Base-by-base conservation (phyloP, 2,888 invertebrate species). In the Steinernema carpocapsae region DNA sequence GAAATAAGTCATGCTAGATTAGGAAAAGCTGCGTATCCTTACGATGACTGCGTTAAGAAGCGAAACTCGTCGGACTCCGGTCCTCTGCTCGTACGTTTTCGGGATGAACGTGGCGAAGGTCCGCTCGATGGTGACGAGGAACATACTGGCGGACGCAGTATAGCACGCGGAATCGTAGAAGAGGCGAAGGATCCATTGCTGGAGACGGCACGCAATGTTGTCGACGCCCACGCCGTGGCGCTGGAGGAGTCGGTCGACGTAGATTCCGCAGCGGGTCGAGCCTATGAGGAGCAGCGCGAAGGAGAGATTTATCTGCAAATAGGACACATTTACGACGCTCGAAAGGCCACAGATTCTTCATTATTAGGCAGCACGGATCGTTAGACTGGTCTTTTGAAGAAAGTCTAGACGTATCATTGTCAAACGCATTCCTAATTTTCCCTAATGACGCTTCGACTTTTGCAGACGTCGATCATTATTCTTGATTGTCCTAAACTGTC, bases 101-200 rank as follows among this genome's bases (percentile, higher is more conserved):
- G 64, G 64, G 29, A 64, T 64, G 32, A 64, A 64, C 32, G 64
- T 64, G 32, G 64, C 64, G 32, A 64, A 10, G 17, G 64, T 37
- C 3, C 64, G 29, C 32, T 64, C 64, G 17, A 29, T 26, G 14
- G 12, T 64, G 64, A 64, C 17, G 1, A 64, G 29, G 12, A 32
- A 29, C 26, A 64, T n/a, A 32, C 64, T 29, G 32, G 17, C 17
- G 17, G 19, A 29, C 2, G 17, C 37, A 19, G 17, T 48, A 14
- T 14, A 48, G 48, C 48, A 48, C 19, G 48, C 48, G 48, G n/a
- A n/a, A 14, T 48, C 48, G 48, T 19, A n/a, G n/a, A 17, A 48
- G 48, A n/a, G 48, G 48, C 48, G 48, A 4, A n/a, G 19, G 48
- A 14, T 4, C 48, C n/a, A 48, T 17, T 48, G 48, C 48, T 48